Conservation (phyloP, 2,797 vertebrate species). For the Glyptemys insculpta region DNA sequence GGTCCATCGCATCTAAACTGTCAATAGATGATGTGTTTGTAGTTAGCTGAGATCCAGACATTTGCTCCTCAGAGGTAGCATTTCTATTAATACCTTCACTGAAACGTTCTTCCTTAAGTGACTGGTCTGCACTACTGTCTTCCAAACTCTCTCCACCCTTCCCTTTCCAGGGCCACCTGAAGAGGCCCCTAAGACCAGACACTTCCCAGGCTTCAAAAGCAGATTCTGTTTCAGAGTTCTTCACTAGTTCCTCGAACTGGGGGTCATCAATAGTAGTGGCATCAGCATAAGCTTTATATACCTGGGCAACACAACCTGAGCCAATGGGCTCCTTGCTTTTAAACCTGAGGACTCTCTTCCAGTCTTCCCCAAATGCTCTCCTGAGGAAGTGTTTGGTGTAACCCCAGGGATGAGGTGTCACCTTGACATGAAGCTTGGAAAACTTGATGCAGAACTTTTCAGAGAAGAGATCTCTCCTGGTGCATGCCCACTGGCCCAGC, state of each 20-base stretch:
- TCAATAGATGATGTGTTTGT: neutral
- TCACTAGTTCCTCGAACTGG: slow-evolving; percentile 75
- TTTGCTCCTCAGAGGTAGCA: neutral
- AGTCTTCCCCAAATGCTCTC: slow-evolving; percentile 90
- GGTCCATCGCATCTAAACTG: slow-evolving; percentile 46
- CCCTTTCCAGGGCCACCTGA: slow-evolving; percentile 52
- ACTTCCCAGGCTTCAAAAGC: slow-evolving; percentile 87
- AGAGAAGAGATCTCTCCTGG: slow-evolving; percentile 92
- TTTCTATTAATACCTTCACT: neutral
- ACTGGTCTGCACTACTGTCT: slow-evolving; percentile 30
- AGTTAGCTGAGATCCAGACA: neutral
- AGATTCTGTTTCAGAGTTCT: slow-evolving; percentile 72
- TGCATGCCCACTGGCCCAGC: slow-evolving; percentile 97
- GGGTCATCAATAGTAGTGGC: slow-evolving; percentile 78
- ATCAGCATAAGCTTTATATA: slow-evolving; percentile 90
- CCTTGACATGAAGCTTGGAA: slow-evolving; percentile 89
- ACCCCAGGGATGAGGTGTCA: slow-evolving; percentile 90
- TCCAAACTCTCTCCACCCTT: neutral
- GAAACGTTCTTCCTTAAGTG: neutral
- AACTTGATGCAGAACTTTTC: slow-evolving; percentile 91
- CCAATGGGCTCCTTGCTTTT: slow-evolving; percentile 90
- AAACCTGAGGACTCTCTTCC: slow-evolving; percentile 86
- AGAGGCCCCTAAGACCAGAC: slow-evolving; percentile 79
- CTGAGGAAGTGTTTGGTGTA: slow-evolving; percentile 88
- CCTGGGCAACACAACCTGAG: slow-evolving; percentile 94